phyloP scores from a whole-genome alignment of 1,140 invertebrate genomes.

The Luehdorfia chinensis region DNA sequence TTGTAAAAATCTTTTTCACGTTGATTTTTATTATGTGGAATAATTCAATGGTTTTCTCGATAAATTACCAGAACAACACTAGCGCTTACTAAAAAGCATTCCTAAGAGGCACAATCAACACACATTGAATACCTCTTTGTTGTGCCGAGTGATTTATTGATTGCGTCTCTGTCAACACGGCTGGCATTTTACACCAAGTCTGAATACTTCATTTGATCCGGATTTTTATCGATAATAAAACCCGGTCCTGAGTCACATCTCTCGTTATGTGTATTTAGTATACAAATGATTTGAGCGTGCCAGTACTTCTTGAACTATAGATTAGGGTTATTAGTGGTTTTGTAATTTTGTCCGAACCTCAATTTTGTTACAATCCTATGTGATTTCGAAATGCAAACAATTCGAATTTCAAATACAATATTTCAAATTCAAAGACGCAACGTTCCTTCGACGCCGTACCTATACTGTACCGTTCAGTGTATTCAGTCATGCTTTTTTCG shows the following conservation, averaged over 20 bases:
- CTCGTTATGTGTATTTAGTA: slow-evolving; percentile 72
- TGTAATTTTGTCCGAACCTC: not conserved
- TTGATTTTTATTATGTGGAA: too few species aligned
- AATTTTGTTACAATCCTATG: too few species aligned
- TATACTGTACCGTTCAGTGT: too few species aligned
- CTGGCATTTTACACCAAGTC: slow-evolving; percentile 55
- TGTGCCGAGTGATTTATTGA: slow-evolving; percentile 71
- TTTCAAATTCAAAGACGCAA: too few species aligned
- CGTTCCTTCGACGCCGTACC: too few species aligned
- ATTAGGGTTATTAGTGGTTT: slow-evolving; percentile 6
- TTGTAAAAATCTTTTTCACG: too few species aligned
- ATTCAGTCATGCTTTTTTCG: too few species aligned
- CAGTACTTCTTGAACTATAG: slow-evolving; percentile 37
- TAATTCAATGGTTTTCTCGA: slow-evolving; percentile 24
- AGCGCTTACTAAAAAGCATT: slow-evolving; percentile 59
- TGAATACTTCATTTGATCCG: slow-evolving; percentile 76
- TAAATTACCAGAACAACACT: slow-evolving; percentile 43
- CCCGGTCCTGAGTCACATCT: slow-evolving; percentile 65
- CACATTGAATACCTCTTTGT: slow-evolving; percentile 74
- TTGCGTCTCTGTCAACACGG: slow-evolving; percentile 73
- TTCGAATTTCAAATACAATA: too few species aligned
- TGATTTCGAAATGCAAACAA: too few species aligned
- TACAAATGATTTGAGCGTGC: slow-evolving; percentile 57
- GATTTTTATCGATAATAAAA: slow-evolving; percentile 74
- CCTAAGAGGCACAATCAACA: slow-evolving; percentile 72